Evolutionary conservation across 2,797 vertebrate genomes (phyloP).

Genomic region (Helicolenus hilgendorfi): DNA sequence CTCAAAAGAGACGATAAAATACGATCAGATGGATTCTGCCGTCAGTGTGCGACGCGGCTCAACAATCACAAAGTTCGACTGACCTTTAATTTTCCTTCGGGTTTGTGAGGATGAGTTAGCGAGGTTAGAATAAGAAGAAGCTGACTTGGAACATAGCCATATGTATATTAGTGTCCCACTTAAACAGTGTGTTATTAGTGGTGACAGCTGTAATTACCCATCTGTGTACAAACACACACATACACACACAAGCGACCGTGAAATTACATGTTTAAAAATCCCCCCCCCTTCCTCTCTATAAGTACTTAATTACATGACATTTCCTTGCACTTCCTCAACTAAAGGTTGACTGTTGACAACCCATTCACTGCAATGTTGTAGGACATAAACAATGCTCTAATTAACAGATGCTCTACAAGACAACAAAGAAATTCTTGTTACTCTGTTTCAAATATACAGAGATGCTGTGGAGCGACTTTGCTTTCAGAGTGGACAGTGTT

Average conservation of each 20-base stretch:
- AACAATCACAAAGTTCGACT: not conserved
- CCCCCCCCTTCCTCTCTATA: constrained; percentile 28
- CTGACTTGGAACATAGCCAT: constrained; percentile 27
- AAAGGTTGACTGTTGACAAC: constrained; percentile 57
- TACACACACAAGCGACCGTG: not conserved
- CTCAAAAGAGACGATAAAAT: constrained; percentile 10
- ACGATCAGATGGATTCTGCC: not conserved
- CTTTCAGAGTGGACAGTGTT: not conserved
- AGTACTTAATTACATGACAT: constrained; percentile 69
- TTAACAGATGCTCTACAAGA: constrained; percentile 64
- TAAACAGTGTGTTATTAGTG: constrained; percentile 48
- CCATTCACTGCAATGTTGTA: not conserved
- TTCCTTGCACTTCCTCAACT: constrained; percentile 46
- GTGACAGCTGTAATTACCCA: constrained; percentile 52
- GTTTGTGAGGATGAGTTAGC: not conserved
- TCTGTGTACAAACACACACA: constrained; percentile 26
- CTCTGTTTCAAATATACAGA: constrained; percentile 3
- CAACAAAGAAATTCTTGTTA: constrained; percentile 38
- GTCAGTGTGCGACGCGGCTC: not conserved
- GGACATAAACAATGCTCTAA: constrained; percentile 74
- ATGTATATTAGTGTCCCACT: constrained; percentile 5
- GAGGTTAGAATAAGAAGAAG: constrained; percentile 10
- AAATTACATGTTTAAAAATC: constrained; percentile 37
- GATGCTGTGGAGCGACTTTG: not conserved
- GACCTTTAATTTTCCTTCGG: constrained; percentile 30